Evolutionary conservation across 1,140 invertebrate species (phyloP).

Genomic region (Acromyrmex echinatior): DNA sequence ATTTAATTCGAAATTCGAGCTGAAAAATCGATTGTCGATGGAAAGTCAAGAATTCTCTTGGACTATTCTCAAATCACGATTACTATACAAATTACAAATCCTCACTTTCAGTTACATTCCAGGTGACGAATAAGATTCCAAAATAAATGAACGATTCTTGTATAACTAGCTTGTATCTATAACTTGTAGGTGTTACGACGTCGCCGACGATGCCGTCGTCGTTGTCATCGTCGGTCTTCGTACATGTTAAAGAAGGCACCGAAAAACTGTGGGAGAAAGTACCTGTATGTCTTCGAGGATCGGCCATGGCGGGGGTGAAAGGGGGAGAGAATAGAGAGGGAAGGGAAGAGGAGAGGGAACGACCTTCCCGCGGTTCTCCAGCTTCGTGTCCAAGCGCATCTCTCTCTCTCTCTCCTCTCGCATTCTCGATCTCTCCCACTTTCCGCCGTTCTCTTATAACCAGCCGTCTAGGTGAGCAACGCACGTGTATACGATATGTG

Average conservation of each 20-base stretch:
- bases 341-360: constrained; percentile 66
- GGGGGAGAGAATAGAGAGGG: constrained; percentile 26
- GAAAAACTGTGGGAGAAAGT: constrained; percentile 79
- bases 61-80: background rate
- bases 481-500: constrained; percentile 18
- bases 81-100: background rate
- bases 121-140: constrained; percentile 15
- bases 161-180: background rate
- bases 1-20: background rate
- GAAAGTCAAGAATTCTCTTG: background rate
- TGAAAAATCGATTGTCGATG: background rate
- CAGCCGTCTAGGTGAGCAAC: constrained; percentile 50
- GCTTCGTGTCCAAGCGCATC: constrained; percentile 71
- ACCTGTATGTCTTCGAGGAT: constrained; percentile 73
- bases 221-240: constrained; percentile 26
- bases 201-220: constrained; percentile 13
- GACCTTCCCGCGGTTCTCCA: constrained; percentile 75
- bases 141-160: constrained; percentile 63
- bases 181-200: constrained; percentile 40
- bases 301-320: constrained; percentile 9
- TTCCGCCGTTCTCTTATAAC: constrained; percentile 58
- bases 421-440: constrained; percentile 41
- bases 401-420: constrained; percentile 42
- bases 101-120: constrained; percentile 37
- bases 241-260: constrained; percentile 69